These are phyloP conservation scores for Aphrophora alni DNA, from an alignment of 2,888 invertebrate genomes.

Conservation along the genomic window DNA sequence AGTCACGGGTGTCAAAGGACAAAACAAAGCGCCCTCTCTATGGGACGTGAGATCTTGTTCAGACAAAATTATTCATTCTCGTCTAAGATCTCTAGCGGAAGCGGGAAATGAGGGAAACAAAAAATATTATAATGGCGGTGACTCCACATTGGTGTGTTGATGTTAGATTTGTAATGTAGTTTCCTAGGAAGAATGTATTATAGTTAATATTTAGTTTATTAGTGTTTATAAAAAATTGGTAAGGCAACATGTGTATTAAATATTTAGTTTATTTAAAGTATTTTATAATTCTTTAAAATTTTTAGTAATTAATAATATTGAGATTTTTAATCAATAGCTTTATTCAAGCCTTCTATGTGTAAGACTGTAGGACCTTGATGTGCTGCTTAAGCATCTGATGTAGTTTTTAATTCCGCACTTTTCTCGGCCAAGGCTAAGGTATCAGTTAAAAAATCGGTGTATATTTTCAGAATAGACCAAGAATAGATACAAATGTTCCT, in stretches of 20 bases:
- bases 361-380: not conserved
- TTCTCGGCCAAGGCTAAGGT: not conserved
- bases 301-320: not conserved
- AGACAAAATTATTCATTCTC: no score
- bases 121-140: not conserved
- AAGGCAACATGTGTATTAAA: not conserved
- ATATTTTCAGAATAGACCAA: no score
- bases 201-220: not conserved
- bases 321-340: not conserved
- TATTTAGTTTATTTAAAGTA: not conserved
- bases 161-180: not conserved
- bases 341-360: not conserved
- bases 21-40: no score
- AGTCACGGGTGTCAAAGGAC: no score
- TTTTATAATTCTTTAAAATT: not conserved
- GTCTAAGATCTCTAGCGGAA: not conserved
- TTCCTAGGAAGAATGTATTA: not conserved
- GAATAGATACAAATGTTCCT: no score
- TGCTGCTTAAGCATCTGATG: not conserved
- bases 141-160: not conserved
- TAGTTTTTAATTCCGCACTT: not conserved
- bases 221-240: not conserved
- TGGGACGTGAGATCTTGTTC: no score
- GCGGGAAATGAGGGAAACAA: not conserved
- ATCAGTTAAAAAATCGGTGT: no score